phyloP scores from a whole-genome alignment of 2,797 vertebrate species.

The Allobates femoralis region DNA sequence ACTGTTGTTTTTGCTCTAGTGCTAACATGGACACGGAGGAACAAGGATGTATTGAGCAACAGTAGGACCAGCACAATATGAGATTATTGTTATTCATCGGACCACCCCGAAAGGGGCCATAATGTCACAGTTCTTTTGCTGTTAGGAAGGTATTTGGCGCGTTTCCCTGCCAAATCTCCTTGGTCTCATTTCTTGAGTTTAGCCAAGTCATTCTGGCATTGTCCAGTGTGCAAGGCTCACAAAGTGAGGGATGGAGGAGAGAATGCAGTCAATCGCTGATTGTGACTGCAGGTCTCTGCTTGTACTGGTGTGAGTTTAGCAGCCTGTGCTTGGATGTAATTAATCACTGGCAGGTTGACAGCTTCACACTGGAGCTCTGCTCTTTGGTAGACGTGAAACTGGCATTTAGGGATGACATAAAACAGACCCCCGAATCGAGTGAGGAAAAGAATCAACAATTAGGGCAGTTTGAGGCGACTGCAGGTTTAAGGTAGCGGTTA shows the following conservation, averaged over 20 bases:
- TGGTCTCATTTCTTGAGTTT: conserved; percentile 39
- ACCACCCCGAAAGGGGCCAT: conserved; percentile 43
- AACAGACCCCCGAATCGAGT: conserved; percentile 46
- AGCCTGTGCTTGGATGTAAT: conserved; percentile 44
- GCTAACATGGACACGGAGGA: conserved; percentile 37
- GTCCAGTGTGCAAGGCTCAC: conserved; percentile 22
- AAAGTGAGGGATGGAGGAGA: conserved; percentile 17
- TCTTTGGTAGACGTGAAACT: conserved; percentile 50
- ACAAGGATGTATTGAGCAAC: conserved; percentile 45
- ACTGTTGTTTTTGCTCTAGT: conserved; percentile 40
- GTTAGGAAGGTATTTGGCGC: conserved; percentile 41
- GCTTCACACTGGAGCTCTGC: conserved; percentile 49
- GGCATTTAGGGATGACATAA: conserved; percentile 58
- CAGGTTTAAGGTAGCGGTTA: conserved; percentile 52
- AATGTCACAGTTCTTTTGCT: conserved; percentile 48
- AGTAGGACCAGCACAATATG: conserved; percentile 32
- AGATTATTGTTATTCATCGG: conserved; percentile 23
- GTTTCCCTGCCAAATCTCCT: conserved; percentile 53
- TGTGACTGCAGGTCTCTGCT: conserved; percentile 22
- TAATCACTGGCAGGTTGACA: conserved; percentile 60
- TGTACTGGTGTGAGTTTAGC: conserved; percentile 55
- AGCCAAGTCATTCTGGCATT: conserved; percentile 55
- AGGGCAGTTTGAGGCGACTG: conserved; percentile 19
- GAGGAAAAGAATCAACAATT: conserved; percentile 46
- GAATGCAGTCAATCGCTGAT: conserved; percentile 23